Evolutionary conservation across 2,113 vertebrate genomes (phyloP).

Genomic region (Lasiurus cinereus): DNA sequence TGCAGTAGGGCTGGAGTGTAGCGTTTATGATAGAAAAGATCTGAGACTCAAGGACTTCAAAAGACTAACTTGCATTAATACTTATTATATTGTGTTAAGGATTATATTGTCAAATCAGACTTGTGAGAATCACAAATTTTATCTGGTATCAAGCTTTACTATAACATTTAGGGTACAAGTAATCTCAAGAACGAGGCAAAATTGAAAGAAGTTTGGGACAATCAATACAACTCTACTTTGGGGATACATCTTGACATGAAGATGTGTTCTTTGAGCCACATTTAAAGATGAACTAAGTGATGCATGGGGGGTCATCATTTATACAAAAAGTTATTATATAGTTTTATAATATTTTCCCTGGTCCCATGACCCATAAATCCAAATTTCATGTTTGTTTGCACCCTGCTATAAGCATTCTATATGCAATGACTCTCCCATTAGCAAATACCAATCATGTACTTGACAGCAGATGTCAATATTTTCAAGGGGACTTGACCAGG

Average conservation of each 20-base stretch:
- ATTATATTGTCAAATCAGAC: neutral
- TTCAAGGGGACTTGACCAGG: neutral
- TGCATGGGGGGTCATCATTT: neutral
- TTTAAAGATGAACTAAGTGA: neutral
- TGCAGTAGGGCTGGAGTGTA: neutral
- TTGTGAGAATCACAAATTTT: neutral
- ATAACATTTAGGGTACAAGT: slow-evolving; percentile 6
- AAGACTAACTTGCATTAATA: neutral
- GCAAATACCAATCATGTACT: neutral
- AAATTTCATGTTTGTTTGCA: neutral
- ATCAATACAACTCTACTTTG: neutral
- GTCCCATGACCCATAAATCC: neutral
- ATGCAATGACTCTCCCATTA: neutral
- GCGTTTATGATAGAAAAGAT: neutral
- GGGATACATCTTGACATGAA: neutral
- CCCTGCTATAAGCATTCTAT: neutral
- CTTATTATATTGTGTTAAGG: neutral
- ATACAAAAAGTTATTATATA: neutral
- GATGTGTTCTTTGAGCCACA: neutral
- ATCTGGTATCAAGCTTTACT: neutral
- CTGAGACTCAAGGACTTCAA: neutral
- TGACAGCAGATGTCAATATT: neutral
- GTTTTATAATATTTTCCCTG: neutral
- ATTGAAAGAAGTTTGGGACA: neutral
- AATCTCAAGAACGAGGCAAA: neutral